These are phyloP conservation scores for Hyperoplus lanceolatus DNA, from an alignment of 2,797 vertebrate genomes.

Conservation along the genomic window DNA sequence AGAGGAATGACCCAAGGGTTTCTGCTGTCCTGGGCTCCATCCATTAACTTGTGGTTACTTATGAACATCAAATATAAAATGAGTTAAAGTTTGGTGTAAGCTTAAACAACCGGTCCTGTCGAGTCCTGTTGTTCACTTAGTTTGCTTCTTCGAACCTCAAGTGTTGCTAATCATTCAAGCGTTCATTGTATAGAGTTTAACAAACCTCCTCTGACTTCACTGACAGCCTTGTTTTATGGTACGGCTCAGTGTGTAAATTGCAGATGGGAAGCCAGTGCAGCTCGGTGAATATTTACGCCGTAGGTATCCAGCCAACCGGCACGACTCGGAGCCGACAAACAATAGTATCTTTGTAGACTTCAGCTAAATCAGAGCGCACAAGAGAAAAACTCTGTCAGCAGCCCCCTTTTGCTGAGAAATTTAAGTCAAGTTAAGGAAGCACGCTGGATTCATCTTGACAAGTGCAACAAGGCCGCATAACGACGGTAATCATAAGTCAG, in stretches of 20 bases:
- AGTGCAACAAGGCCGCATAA: slow-evolving; percentile 64
- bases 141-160: neutral
- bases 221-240: slow-evolving; percentile 35
- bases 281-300: slow-evolving; percentile 52
- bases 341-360: slow-evolving; percentile 73
- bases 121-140: neutral
- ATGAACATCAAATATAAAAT: neutral
- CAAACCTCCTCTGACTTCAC: slow-evolving; percentile 20
- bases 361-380: slow-evolving; percentile 49
- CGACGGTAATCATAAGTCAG: slow-evolving; percentile 51
- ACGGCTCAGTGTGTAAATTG: slow-evolving; percentile 10
- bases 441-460: slow-evolving; percentile 58
- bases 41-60: neutral
- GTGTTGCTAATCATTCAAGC: neutral
- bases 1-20: too few species aligned
- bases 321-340: slow-evolving; percentile 61
- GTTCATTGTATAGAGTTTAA: slow-evolving; percentile 11
- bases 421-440: slow-evolving; percentile 64
- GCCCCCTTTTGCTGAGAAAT: slow-evolving; percentile 40
- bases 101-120: neutral
- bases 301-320: slow-evolving; percentile 58
- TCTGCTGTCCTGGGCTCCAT: neutral
- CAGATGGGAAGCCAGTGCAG: slow-evolving; percentile 32
- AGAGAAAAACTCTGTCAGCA: slow-evolving; percentile 22
- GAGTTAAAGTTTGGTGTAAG: neutral